Percentiles rank a stretch among this genome's conserved stretches.
These are phyloP conservation scores for Horisme vitalbata DNA, from an alignment of 2,888 invertebrate genomes.

Conservation along the genomic window DNA sequence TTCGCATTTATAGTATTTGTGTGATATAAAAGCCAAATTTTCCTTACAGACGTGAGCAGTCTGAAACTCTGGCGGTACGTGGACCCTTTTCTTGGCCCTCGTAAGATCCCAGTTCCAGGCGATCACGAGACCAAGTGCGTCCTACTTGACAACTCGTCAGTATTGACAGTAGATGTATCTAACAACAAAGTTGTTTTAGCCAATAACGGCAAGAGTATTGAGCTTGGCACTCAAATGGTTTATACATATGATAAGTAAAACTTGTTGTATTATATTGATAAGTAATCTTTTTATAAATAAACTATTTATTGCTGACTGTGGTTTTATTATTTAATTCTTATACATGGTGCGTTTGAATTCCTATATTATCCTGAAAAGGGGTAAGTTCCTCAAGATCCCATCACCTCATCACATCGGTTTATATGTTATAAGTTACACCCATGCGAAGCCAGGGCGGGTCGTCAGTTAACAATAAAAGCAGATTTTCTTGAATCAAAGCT, in stretches of 20 bases:
- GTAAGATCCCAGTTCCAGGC: constrained; percentile 88
- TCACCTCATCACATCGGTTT: background rate
- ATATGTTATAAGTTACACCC: too few relatives aligned
- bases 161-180: constrained; percentile 76
- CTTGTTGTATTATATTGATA: too few relatives aligned
- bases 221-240: constrained; percentile 79
- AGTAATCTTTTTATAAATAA: constrained; percentile 29
- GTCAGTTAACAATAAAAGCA: too few relatives aligned
- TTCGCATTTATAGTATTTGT: too few relatives aligned
- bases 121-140: constrained; percentile 85
- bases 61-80: constrained; percentile 90
- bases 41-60: constrained; percentile 82
- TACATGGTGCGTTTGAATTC: too few relatives aligned
- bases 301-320: constrained; percentile 39
- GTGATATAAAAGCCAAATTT: constrained; percentile 16
- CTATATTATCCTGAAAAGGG: too few relatives aligned
- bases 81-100: constrained; percentile 89
- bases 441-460: too few relatives aligned
- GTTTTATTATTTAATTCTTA: constrained; percentile 9
- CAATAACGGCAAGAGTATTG: constrained; percentile 63
- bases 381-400: too few relatives aligned
- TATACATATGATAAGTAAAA: constrained; percentile 75
- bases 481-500: too few relatives aligned
- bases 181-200: constrained; percentile 69
- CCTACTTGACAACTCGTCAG: constrained; percentile 68